Evolutionary conservation across 2,888 invertebrate species (phyloP), one percentile per base, ranked within the genome.

Genomic region (Pimpla rufipes): DNA sequence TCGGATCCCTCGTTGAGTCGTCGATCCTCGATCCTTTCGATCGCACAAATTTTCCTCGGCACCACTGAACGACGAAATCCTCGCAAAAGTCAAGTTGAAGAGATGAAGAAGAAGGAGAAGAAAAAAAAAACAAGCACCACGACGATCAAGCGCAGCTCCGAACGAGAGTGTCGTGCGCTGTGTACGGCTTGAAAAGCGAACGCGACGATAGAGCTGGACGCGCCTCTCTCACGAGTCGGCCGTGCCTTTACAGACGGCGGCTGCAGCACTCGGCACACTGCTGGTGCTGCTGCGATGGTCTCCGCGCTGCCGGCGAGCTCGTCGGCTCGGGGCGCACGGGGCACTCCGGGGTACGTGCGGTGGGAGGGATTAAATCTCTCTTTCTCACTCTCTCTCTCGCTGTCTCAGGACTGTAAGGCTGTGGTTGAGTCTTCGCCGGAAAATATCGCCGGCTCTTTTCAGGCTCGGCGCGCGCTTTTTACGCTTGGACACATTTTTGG

Each of bases 281-380:
- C 82, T 86, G 82, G 16, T 37, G 47, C 45, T 37, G 50, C 59
- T 67, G 80, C 77, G 77, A 77, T 57, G 80, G 40, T 74, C 87
- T 87, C 85, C 82, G 83, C 87, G 83, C 85, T 85, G 86, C 86
- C 85, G 82, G 83, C 81, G 84, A 85, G 83, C 84, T 83, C 75
- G 82, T 81, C 77, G 86, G 79, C 59, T 79, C 82, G 84, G 81
- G 84, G 79, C 70, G 75, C 64, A 76, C 79, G 81, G 84, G 79
- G 83, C 77, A 77, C 68, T 64, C n/a, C 55, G 74, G 77, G 83
- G 79, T 40, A 67, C 57, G 50, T 50, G 70, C 77, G 57, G 87
- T 87, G 85, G 87, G 87, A 87, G 87, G 87, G 87, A 88, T 88
- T 87, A 87, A 87, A 87, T 86, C 86, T 86, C 86, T n/a, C n/a